phyloP scores from a whole-genome alignment of 2,797 vertebrate species.

The Apogon hyalosoma region DNA sequence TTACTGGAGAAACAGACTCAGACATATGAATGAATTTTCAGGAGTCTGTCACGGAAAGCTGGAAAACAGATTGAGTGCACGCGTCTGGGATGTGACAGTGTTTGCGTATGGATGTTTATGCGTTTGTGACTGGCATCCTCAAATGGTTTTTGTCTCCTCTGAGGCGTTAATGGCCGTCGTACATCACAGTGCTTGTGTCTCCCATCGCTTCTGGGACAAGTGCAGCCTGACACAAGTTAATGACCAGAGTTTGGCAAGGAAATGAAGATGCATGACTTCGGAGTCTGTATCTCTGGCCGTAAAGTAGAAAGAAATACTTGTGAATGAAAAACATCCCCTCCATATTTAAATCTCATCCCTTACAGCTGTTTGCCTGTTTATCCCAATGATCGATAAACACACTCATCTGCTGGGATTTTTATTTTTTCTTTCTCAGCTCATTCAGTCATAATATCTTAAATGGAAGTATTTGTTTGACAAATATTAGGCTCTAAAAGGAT shows the following conservation, averaged over 20 bases:
- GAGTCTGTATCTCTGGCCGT: slow-evolving; percentile 37
- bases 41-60: slow-evolving; percentile 24
- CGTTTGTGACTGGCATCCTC: slow-evolving; percentile 63
- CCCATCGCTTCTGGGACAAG: slow-evolving; percentile 56
- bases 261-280: slow-evolving; percentile 76
- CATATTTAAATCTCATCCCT: slow-evolving; percentile 28
- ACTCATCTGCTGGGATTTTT: not conserved
- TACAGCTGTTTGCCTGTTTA: slow-evolving; percentile 32
- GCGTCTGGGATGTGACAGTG: slow-evolving; percentile 37
- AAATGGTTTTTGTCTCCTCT: slow-evolving; percentile 66
- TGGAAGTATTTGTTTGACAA: slow-evolving; percentile 25
- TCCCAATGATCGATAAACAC: slow-evolving; percentile 44
- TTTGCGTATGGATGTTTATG: slow-evolving; percentile 50
- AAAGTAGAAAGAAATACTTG: slow-evolving; percentile 48
- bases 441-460: slow-evolving; percentile 23
- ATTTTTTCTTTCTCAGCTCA: not conserved
- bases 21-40: slow-evolving; percentile 30
- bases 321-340: slow-evolving; percentile 46
- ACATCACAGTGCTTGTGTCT: slow-evolving; percentile 73
- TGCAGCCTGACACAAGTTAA: slow-evolving; percentile 66
- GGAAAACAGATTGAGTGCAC: slow-evolving; percentile 42
- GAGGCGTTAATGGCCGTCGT: slow-evolving; percentile 72
- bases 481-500: slow-evolving; percentile 5
- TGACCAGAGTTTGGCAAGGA: slow-evolving; percentile 75
- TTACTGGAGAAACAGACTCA: slow-evolving; percentile 14